Evolutionary conservation across 2,888 invertebrate species (phyloP).

Genomic region (Furcula furcula): DNA sequence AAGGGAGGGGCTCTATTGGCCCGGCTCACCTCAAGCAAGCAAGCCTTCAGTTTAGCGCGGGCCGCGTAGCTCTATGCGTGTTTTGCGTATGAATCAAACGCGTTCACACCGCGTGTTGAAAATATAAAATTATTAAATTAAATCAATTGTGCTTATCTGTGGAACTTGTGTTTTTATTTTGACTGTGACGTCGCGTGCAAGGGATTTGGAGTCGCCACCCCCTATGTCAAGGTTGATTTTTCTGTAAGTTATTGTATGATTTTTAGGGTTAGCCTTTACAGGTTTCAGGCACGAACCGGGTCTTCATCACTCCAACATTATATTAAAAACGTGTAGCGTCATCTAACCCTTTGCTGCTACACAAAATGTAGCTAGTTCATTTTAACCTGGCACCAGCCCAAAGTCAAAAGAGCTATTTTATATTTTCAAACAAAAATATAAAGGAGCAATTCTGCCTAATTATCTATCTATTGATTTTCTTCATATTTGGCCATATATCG

Average conservation of each 20-base stretch:
- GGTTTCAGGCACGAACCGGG: no score
- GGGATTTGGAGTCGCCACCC: background rate
- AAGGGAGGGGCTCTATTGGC: slow-evolving; percentile 43
- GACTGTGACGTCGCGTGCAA: slow-evolving; percentile 32
- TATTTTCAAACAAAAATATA: no score
- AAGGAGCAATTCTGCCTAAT: no score
- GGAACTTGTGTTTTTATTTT: slow-evolving; percentile 36
- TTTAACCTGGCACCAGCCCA: no score
- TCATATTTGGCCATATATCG: no score
- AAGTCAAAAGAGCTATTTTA: no score
- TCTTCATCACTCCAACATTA: no score
- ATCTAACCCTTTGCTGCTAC: no score
- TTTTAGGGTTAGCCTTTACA: no score
- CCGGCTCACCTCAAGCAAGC: slow-evolving; percentile 48
- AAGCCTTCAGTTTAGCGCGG: slow-evolving; percentile 64
- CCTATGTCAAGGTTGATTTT: slow-evolving; percentile 12
- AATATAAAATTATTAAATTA: slow-evolving; percentile 63
- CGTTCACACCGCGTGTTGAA: slow-evolving; percentile 52
- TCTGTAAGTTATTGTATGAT: slow-evolving; percentile 1
- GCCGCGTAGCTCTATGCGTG: slow-evolving; percentile 40
- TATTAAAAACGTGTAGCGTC: no score
- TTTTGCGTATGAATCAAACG: slow-evolving; percentile 19
- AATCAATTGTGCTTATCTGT: slow-evolving; percentile 37
- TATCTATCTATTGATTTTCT: no score
- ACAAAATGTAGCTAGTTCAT: no score